These are phyloP conservation scores for Gambusia holbrooki DNA, from an alignment of 2,113 vertebrate species.

Conservation along the genomic window DNA sequence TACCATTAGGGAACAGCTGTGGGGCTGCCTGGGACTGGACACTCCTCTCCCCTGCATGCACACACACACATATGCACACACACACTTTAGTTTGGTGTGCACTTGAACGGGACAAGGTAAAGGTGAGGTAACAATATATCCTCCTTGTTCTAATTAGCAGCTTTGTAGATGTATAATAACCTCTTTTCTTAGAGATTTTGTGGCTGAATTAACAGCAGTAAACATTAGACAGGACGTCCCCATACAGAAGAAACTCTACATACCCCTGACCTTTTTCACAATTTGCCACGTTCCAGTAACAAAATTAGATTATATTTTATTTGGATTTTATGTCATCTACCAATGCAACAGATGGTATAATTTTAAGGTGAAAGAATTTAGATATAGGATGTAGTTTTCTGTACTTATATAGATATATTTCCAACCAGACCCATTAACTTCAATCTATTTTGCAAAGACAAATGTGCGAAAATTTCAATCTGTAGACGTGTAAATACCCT, in stretches of 20 bases:
- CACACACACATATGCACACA: slow-evolving; percentile 79
- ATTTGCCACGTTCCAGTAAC: background rate
- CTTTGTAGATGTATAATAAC: background rate
- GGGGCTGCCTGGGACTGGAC: slow-evolving; percentile 89
- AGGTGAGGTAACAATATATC: slow-evolving; percentile 30
- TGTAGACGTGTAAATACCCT: too few relatives aligned
- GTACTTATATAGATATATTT: too few relatives aligned
- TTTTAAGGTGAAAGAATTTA: background rate
- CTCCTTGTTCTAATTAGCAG: slow-evolving; percentile 10
- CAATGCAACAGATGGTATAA: background rate
- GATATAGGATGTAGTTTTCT: background rate
- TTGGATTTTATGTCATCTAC: background rate
- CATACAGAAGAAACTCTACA: background rate
- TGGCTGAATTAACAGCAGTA: background rate
- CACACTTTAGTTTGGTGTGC: slow-evolving; percentile 81
- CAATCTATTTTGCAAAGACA: too few relatives aligned
- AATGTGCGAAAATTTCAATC: too few relatives aligned
- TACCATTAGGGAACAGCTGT: slow-evolving; percentile 98
- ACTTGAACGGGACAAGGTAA: slow-evolving; percentile 45
- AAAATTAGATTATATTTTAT: background rate
- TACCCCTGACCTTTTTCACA: background rate
- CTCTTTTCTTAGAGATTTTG: background rate
- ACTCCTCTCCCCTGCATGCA: slow-evolving; percentile 94
- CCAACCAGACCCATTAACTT: too few relatives aligned
- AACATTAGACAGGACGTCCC: slow-evolving; percentile 12